Evolutionary conservation across 2,888 invertebrate species (phyloP), one percentile per base, ranked within the genome.

Genomic region (Diogma glabrata): DNA sequence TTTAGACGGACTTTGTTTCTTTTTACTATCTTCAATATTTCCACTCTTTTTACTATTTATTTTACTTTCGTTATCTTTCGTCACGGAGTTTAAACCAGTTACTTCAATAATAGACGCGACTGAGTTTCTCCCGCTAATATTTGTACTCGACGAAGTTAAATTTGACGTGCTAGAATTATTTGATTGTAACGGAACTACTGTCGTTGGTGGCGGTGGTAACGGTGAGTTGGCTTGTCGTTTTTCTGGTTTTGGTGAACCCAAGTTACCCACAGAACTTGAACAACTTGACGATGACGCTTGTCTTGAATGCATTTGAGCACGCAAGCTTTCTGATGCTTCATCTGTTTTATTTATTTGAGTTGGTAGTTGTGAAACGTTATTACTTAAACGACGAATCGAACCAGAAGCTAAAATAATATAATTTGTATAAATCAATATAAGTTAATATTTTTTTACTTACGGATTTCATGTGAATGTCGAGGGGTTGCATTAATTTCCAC

Each of bases 171-270:
- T 69, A 1, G 58, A 56, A 24, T 61, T 53, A 48, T 57, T 57
- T 2, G 47, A 28, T 20, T 53, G 47, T 36, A 52, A 36, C 17
- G 57, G 53, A 53, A 55, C 58, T 52, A 69, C 70, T 14, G 87
- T 87, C 2, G 88, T 87, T 3, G 89, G 89, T 5, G 90, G 90
- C 3, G 89, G 89, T 5, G 90, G 90, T 23, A 90, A 67, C 0
- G 90, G 91, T 0, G 89, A 90, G 67, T 91, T 91, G 1, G 90
- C 90, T 66, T 88, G 88, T 3, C 91, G 78, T 70, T 90, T 88
- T 68, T 91, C 90, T 0, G 89, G 89, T 65, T 90, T 90, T 0
- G 89, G 90, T 1, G 90, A 90, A 12, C 87, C 84, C n/a, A 85
- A 71, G 60, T 83, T 85, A 24, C 82, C 79, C 57, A 82, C 78